Evolutionary conservation across 2,888 invertebrate genomes (phyloP).

Genomic region (Plagodis dolabraria): DNA sequence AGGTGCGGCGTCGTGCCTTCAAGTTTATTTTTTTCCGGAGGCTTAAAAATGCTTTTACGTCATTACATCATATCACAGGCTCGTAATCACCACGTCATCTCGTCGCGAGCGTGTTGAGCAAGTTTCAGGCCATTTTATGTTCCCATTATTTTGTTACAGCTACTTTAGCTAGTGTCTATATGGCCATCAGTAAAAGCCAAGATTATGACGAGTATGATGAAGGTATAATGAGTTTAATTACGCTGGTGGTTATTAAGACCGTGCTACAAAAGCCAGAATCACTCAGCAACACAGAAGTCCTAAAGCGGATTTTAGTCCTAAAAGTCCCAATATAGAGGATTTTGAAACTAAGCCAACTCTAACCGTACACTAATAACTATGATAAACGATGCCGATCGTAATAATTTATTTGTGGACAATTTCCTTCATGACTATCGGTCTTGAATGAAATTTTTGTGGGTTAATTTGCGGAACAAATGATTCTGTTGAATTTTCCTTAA

Average conservation of each 20-base stretch:
- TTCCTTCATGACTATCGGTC: slow-evolving; percentile 1
- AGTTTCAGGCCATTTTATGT: slow-evolving; percentile 48
- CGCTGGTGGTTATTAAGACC: slow-evolving; percentile 21
- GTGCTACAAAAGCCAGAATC: slow-evolving; percentile 6
- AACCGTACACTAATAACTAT: too few relatives aligned
- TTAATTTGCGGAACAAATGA: slow-evolving; percentile 33
- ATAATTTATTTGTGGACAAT: too few relatives aligned
- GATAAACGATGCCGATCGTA: too few relatives aligned
- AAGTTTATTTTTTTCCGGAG: slow-evolving; percentile 38
- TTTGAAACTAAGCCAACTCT: not conserved
- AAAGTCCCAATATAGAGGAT: slow-evolving; percentile 2
- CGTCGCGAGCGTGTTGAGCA: slow-evolving; percentile 46
- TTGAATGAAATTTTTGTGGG: slow-evolving; percentile 18
- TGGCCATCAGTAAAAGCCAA: slow-evolving; percentile 34
- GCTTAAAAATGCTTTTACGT: slow-evolving; percentile 58
- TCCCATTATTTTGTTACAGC: slow-evolving; percentile 42
- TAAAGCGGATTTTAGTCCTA: not conserved
- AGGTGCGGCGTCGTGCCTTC: slow-evolving; percentile 42
- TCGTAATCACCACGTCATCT: slow-evolving; percentile 53
- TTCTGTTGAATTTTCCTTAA: slow-evolving; percentile 30
- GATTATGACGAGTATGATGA: slow-evolving; percentile 14
- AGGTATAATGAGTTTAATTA: slow-evolving; percentile 38
- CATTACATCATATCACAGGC: slow-evolving; percentile 55
- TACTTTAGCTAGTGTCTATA: slow-evolving; percentile 26
- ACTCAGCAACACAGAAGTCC: too few relatives aligned